Percentiles rank a stretch among this genome's conserved stretches.
These are phyloP conservation scores for Boleophthalmus pectinirostris DNA, from an alignment of 2,113 vertebrate species.

Conservation along the genomic window DNA sequence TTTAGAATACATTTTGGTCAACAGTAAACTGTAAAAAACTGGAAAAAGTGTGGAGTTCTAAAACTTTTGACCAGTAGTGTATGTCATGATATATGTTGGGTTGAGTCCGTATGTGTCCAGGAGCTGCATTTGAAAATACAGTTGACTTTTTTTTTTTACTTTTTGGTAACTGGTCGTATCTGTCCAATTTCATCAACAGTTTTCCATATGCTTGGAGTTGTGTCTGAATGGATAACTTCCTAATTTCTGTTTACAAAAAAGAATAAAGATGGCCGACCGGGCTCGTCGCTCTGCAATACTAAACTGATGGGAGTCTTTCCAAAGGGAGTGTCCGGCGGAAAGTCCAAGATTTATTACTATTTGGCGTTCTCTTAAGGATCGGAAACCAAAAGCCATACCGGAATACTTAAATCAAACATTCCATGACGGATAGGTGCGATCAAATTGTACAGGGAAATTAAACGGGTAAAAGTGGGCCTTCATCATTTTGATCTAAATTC, in stretches of 20 bases:
- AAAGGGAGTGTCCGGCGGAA: constrained; percentile 35
- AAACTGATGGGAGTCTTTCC: constrained; percentile 26
- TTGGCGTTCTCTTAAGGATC: constrained; percentile 33
- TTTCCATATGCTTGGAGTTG: background rate
- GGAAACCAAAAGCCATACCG: constrained; percentile 34
- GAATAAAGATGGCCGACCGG: constrained; percentile 12
- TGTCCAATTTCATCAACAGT: background rate
- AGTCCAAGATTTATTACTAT: constrained; percentile 39
- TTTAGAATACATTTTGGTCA: too few relatives aligned
- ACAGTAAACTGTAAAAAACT: too few relatives aligned
- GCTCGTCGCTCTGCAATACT: constrained; percentile 1
- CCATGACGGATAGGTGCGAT: constrained; percentile 30
- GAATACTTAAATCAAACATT: constrained; percentile 44
- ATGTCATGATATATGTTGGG: too few relatives aligned
- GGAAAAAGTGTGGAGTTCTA: too few relatives aligned
- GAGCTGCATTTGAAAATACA: background rate
- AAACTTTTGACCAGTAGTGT: too few relatives aligned
- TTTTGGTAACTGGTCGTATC: background rate
- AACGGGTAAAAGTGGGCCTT: constrained; percentile 7
- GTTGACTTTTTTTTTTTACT: background rate
- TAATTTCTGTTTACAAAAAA: background rate
- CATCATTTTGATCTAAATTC: constrained; percentile 44
- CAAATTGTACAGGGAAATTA: constrained; percentile 10
- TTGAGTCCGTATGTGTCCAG: too few relatives aligned
- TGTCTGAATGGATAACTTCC: background rate